These are phyloP conservation scores for Candidula unifasciata DNA, from an alignment of 2,888 invertebrate species.

Conservation along the genomic window DNA sequence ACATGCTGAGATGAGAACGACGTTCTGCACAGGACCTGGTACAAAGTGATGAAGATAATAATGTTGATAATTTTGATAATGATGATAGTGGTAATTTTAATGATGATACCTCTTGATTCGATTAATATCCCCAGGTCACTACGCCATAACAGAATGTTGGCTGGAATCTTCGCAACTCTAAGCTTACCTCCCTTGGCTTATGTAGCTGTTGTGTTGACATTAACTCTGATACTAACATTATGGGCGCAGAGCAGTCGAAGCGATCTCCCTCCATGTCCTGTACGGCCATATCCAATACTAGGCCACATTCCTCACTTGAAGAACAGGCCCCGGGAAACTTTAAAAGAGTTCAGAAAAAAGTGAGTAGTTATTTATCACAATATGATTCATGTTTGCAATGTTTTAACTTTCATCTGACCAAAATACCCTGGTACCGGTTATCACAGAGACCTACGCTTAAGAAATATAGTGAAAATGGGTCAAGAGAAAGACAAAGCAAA, in stretches of 20 bases:
- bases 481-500: too few species aligned
- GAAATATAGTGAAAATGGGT: too few species aligned
- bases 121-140: too few species aligned
- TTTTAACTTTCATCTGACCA: not conserved
- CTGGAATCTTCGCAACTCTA: not conserved
- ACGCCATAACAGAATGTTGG: not conserved
- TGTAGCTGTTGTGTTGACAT: not conserved
- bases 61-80: too few species aligned
- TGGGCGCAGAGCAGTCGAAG: not conserved
- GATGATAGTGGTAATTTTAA: too few species aligned
- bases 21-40: too few species aligned
- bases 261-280: constrained; percentile 29
- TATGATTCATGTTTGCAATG: not conserved
- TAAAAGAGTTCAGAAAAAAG: constrained; percentile 23
- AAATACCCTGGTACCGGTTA: too few species aligned
- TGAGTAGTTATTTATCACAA: not conserved
- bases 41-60: too few species aligned
- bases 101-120: too few species aligned
- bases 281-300: not conserved
- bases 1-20: too few species aligned
- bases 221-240: not conserved
- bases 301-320: constrained; percentile 16
- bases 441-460: too few species aligned
- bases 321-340: not conserved
- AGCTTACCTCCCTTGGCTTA: constrained; percentile 4